Percentiles rank a stretch among this genome's conserved stretches.
Evolutionary conservation across 2,797 vertebrate genomes (phyloP).

Genomic region (Sylvilagus floridanus): DNA sequence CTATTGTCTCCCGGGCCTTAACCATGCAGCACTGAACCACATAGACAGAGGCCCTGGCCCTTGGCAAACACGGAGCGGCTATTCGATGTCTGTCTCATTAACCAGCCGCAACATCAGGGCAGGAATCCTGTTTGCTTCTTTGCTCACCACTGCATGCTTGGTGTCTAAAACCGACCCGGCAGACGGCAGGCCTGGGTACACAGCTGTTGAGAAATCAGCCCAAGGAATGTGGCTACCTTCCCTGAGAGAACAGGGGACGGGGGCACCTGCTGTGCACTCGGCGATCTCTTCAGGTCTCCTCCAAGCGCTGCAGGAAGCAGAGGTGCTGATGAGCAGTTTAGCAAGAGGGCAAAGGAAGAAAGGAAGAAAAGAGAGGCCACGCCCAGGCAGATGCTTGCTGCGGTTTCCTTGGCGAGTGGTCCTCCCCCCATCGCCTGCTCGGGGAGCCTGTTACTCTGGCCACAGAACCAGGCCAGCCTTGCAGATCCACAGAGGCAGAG

Average conservation of each 20-base stretch:
- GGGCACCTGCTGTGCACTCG: not conserved
- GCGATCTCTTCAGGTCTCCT: slow-evolving; percentile 30
- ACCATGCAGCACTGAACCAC: not conserved
- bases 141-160: not conserved
- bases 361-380: slow-evolving; percentile 42
- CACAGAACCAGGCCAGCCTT: slow-evolving; percentile 33
- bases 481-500: not conserved
- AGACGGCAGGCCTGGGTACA: not conserved
- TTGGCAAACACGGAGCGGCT: fast-evolving
- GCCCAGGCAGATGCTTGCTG: slow-evolving; percentile 56
- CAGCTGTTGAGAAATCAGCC: slow-evolving; percentile 25
- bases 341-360: slow-evolving; percentile 38
- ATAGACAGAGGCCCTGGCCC: not conserved
- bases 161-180: not conserved
- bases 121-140: not conserved
- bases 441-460: not conserved
- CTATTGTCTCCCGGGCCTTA: not conserved
- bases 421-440: not conserved
- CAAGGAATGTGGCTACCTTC: not conserved
- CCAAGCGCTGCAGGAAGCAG: slow-evolving; percentile 55
- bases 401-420: slow-evolving; percentile 44
- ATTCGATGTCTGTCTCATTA: not conserved
- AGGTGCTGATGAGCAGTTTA: slow-evolving; percentile 65
- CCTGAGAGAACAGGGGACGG: not conserved
- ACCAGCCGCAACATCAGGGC: not conserved